These are phyloP conservation scores for Drosophila virilis DNA, from an alignment of 1,140 invertebrate genomes.

Conservation along the genomic window DNA sequence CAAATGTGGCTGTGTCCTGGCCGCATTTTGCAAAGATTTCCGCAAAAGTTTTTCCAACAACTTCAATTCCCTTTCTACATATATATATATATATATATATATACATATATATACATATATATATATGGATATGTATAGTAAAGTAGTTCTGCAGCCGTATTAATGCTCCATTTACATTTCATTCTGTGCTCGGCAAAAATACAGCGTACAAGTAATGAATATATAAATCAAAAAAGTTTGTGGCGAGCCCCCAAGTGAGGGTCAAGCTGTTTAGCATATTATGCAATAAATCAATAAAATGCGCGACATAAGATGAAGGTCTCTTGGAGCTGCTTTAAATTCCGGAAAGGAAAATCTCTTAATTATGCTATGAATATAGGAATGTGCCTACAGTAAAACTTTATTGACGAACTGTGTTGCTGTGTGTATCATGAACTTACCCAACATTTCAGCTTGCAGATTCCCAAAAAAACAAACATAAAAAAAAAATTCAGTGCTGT, in stretches of 20 bases:
- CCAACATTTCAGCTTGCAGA: neutral
- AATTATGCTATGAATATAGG: constrained; percentile 4
- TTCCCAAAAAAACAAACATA: neutral
- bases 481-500: constrained; percentile 6
- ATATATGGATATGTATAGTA: too few relatives aligned
- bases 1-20: constrained; percentile 24
- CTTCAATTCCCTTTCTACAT: constrained; percentile 55
- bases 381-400: constrained; percentile 1
- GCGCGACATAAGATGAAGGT: constrained; percentile 12
- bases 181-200: constrained; percentile 47
- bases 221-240: constrained; percentile 70
- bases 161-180: constrained; percentile 71
- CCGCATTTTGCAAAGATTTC: constrained; percentile 66
- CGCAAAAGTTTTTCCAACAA: constrained; percentile 55
- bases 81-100: neutral
- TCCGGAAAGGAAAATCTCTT: neutral
- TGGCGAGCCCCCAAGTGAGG: constrained; percentile 24
- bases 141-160: constrained; percentile 39
- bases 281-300: constrained; percentile 65
- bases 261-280: constrained; percentile 59
- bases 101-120: too few relatives aligned
- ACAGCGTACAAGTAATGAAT: constrained; percentile 62
- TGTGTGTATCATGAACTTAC: constrained; percentile 10
- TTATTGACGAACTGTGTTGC: constrained; percentile 21
- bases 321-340: neutral